Conservation (phyloP, 2,888 invertebrate species). For the Therioaphis trifolii region DNA sequence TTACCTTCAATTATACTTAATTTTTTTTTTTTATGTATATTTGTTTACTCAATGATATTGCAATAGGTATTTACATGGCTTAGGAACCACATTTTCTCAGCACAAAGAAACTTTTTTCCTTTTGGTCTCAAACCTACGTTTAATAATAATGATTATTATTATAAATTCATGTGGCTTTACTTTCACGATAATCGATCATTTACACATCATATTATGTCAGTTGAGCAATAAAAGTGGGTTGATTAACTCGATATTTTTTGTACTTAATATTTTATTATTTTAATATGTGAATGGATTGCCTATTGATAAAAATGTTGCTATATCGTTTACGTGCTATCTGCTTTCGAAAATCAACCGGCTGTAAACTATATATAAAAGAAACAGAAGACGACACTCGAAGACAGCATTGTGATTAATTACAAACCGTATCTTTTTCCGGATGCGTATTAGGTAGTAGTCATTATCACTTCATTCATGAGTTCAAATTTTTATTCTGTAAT, state of each 20-base stretch:
- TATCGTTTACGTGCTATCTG: slow-evolving; percentile 46
- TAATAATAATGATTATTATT: not conserved
- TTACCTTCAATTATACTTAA: not conserved
- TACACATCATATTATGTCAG: slow-evolving; percentile 31
- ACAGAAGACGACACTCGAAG: not conserved
- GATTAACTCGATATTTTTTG: slow-evolving; percentile 35
- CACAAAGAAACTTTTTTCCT: slow-evolving; percentile 8
- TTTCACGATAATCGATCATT: slow-evolving; percentile 59
- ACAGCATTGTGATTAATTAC: slow-evolving; percentile 35
- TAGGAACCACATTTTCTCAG: slow-evolving; percentile 24
- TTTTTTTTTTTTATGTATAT: slow-evolving; percentile 13
- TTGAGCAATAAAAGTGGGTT: slow-evolving; percentile 18
- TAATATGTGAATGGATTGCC: not conserved
- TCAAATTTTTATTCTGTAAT: not conserved
- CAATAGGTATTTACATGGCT: slow-evolving; percentile 2
- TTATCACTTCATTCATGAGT: not conserved
- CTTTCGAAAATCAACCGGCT: slow-evolving; percentile 51
- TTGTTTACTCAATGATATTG: slow-evolving; percentile 8
- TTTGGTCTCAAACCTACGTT: slow-evolving; percentile 10
- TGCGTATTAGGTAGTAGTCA: not conserved
- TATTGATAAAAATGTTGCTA: slow-evolving; percentile 27
- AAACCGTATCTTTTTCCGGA: slow-evolving; percentile 50
- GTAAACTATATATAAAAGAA: slow-evolving; percentile 37
- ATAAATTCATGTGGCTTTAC: slow-evolving; percentile 32
- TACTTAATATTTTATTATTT: not conserved